A percentile compares a stretch with the other conserved stretches of the same genome.
Conservation (phyloP, 2,888 invertebrate species). For the Sesamia inferens region DNA sequence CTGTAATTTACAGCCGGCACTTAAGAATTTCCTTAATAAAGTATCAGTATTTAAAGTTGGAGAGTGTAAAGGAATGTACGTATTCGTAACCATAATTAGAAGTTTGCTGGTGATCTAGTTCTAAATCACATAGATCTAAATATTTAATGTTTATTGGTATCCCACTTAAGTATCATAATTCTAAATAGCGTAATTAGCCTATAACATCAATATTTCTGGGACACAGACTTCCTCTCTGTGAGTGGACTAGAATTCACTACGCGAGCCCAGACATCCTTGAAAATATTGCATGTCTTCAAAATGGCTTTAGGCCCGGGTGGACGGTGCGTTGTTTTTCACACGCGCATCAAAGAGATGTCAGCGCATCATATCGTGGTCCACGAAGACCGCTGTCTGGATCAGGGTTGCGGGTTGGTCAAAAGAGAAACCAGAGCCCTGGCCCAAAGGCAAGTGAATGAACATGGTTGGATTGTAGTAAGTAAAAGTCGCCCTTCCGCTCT, state of each 20-base stretch:
- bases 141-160: slow-evolving; percentile 16
- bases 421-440: too few relatives aligned
- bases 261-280: not conserved
- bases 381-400: too few relatives aligned
- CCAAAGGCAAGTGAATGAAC: too few relatives aligned
- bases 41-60: slow-evolving; percentile 54
- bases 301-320: too few relatives aligned
- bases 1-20: slow-evolving; percentile 54
- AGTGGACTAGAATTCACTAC: not conserved
- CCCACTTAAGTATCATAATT: not conserved
- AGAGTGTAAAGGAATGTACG: slow-evolving; percentile 58
- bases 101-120: slow-evolving; percentile 34
- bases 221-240: not conserved
- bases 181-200: not conserved
- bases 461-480: too few relatives aligned
- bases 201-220: not conserved
- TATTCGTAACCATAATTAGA: slow-evolving; percentile 47
- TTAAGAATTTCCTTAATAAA: slow-evolving; percentile 62
- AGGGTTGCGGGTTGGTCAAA: too few relatives aligned
- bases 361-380: too few relatives aligned
- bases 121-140: slow-evolving; percentile 13
- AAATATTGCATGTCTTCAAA: not conserved
- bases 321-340: too few relatives aligned
- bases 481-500: too few relatives aligned
- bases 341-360: too few relatives aligned